Percentiles rank a stretch among this genome's conserved stretches.
Conservation (phyloP, 2,113 vertebrate species). For the Trachemys scripta region DNA sequence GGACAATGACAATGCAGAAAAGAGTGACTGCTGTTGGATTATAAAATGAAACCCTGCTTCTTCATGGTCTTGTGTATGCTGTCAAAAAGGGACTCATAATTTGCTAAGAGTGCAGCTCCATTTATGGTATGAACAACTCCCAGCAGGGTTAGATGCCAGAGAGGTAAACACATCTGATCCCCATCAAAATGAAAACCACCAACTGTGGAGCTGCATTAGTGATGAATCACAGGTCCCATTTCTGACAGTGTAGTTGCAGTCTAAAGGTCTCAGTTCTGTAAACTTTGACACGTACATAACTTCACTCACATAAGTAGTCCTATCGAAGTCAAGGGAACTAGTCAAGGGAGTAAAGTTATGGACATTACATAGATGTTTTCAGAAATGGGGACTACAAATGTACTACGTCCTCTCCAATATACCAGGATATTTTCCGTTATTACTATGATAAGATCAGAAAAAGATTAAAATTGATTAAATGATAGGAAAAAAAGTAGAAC, state of each 20-base stretch:
- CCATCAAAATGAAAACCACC: accelerated
- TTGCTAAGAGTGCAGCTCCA: accelerated
- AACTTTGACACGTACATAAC: neutral
- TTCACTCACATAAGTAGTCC: neutral
- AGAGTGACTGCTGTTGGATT: neutral
- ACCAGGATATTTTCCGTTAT: neutral
- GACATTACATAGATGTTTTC: neutral
- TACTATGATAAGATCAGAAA: neutral
- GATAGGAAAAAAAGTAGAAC: neutral
- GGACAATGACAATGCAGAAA: too few species aligned
- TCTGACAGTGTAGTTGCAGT: neutral
- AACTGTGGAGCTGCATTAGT: accelerated
- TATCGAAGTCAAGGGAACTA: neutral
- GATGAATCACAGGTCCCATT: neutral
- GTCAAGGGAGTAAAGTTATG: neutral
- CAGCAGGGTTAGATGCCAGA: neutral
- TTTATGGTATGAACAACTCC: neutral
- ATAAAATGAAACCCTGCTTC: neutral
- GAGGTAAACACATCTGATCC: accelerated
- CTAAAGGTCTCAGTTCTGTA: neutral
- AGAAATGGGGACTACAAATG: neutral
- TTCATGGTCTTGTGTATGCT: neutral
- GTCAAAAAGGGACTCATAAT: neutral
- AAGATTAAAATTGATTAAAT: neutral
- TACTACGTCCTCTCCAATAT: neutral